A percentile compares a stretch with the other conserved stretches of the same genome.
Conservation (phyloP, 1,140 invertebrate species). For the Gerris buenoi region DNA sequence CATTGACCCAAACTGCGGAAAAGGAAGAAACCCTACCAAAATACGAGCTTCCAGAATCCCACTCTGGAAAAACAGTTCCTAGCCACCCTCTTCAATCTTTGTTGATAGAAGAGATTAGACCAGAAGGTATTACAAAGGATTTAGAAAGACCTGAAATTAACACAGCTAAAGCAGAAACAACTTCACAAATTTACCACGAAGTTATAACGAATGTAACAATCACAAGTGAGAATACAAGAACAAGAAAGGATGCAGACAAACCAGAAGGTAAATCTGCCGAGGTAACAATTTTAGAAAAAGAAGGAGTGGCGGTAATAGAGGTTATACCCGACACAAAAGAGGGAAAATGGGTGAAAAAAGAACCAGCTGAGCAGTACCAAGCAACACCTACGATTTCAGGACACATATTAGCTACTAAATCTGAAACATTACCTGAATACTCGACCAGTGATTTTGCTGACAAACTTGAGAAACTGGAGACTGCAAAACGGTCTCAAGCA, state of each 20-base stretch:
- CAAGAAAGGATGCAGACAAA: constrained; percentile 25
- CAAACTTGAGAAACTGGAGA: constrained; percentile 26
- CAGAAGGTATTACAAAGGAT: constrained; percentile 33
- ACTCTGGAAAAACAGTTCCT: constrained; percentile 36
- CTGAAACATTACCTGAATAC: constrained; percentile 35
- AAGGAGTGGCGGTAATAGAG: constrained; percentile 38
- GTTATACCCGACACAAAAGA: constrained; percentile 25
- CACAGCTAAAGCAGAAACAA: constrained; percentile 32
- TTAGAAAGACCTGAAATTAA: constrained; percentile 30
- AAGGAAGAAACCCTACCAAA: constrained; percentile 37
- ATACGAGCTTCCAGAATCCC: constrained; percentile 36
- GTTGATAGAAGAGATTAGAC: constrained; percentile 40
- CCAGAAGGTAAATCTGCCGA: constrained; percentile 33
- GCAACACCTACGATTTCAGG: constrained; percentile 29
- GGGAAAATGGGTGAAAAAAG: constrained; percentile 29
- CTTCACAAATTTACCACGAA: constrained; percentile 34
- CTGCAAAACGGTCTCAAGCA: constrained; percentile 33
- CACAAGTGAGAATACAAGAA: constrained; percentile 31
- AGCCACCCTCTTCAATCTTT: constrained; percentile 38
- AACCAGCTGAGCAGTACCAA: constrained; percentile 23
- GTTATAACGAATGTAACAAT: constrained; percentile 37
- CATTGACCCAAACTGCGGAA: constrained; percentile 37
- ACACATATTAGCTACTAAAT: constrained; percentile 34
- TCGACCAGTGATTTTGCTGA: constrained; percentile 32
- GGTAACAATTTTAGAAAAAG: constrained; percentile 33